Evolutionary conservation across 1,140 invertebrate species (phyloP).

Genomic region (Helicoverpa armigera): DNA sequence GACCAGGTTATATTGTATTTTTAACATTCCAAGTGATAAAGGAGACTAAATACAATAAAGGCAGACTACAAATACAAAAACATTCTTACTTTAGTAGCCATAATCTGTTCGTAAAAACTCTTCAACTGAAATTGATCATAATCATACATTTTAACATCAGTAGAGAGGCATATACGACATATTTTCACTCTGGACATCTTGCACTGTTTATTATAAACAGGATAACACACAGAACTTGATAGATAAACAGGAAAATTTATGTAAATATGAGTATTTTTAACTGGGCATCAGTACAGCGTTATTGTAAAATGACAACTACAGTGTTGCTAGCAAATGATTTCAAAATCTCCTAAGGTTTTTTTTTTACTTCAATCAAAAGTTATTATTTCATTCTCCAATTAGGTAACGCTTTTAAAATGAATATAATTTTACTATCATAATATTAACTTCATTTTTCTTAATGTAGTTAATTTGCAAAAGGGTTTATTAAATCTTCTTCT

Average conservation of each 20-base stretch:
- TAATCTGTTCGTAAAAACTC: constrained; percentile 76
- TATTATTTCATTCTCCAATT: too few relatives aligned
- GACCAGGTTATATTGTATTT: not conserved
- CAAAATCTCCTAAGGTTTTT: not conserved
- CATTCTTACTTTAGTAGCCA: constrained; percentile 72
- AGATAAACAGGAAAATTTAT: constrained; percentile 11
- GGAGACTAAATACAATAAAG: constrained; percentile 4
- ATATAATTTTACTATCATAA: too few relatives aligned
- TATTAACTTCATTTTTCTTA: too few relatives aligned
- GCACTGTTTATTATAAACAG: constrained; percentile 26
- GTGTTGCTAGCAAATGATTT: constrained; percentile 32
- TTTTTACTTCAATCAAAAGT: not conserved
- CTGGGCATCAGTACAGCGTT: constrained; percentile 19
- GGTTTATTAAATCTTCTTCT: too few relatives aligned
- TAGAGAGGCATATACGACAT: constrained; percentile 75
- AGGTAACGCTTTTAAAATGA: too few relatives aligned
- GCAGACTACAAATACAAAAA: constrained; percentile 13
- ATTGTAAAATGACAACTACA: constrained; percentile 28
- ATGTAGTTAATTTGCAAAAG: too few relatives aligned
- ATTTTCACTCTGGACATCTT: constrained; percentile 68
- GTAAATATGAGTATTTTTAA: constrained; percentile 28
- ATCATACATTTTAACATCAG: constrained; percentile 70
- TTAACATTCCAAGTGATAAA: not conserved
- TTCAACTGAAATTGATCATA: constrained; percentile 69
- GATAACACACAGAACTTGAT: constrained; percentile 14